Base-by-base conservation (phyloP, 2,888 invertebrate species). In the Monoplex corrugatus region DNA sequence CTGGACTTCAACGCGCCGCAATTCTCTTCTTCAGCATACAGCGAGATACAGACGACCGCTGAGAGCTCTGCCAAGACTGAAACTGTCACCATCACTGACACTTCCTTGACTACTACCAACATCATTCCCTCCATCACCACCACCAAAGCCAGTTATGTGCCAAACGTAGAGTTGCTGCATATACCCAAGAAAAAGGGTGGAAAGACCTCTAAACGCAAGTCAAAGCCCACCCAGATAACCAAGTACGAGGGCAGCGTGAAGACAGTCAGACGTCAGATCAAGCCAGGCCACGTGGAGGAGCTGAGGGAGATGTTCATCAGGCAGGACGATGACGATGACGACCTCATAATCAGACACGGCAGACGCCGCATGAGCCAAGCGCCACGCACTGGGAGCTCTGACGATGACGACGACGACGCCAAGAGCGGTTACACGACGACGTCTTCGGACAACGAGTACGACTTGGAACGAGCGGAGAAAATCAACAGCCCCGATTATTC, bases 281-380 rank as follows among this genome's bases (percentile, higher is more conserved):
- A 92, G 87, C 92, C 92, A 2, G 93, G 93, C 6, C 91, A 91
- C 86, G 93, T 93, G 19, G 92, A 91, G 6, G 92, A 92, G 35
- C 90, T 93, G 78, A 90, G 89, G 35, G 88, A 91, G 32, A 83
- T 93, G 6, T 93, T 92, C 75, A 89, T 68, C 8, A 44, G 87
- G 28, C 57, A 88, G 72, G 80, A 85, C 35, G 89, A 88, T n/a
- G 85, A 89, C 10, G 84, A 90, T 40, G 80, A 63, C 16, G 78
- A 50, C 45, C 40, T 78, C 40, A 23, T 80, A 3, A 19, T 38
- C 43, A 13, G 44, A 8, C 50, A 50, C 45, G 44, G 82, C 16
- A 78, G 57, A 13, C 63, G 35, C 57, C 63, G 87, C 40, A 44
- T 32, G 45, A 32, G 32, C 10, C 43, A 32, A 10, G 43, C 32